Evolutionary conservation across 2,113 vertebrate species (phyloP), one percentile per base, ranked within the genome.

Genomic region (Recurvirostra avosetta): DNA sequence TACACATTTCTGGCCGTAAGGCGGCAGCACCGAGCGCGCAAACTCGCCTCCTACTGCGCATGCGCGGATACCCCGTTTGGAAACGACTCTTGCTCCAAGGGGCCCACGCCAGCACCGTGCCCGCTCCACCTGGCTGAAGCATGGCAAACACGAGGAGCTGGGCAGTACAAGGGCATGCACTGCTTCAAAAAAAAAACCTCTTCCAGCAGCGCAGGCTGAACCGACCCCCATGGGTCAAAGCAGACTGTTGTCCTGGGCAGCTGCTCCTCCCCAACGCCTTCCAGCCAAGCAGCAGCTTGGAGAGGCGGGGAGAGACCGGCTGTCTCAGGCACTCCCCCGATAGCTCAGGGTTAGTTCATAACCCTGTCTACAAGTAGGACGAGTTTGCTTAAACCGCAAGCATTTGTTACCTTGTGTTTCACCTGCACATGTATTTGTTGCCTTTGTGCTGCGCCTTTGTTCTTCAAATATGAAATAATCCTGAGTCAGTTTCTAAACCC

Each of bases 181-280:
- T 15, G 21, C 21, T 18, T 41, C 20, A 40, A 30, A 23, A 53
- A 40, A 17, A 40, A 40, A 15, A 8, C 36, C n/a, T 62, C n/a
- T 26, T 19, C n/a, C 79, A 59, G 12, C 18, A 11, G 41, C 5
- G 0, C 41, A 12, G 55, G 25, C n/a, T 25, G 12, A 23, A 18
- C 19, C 2, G 34, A 15, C 9, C 2, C 9, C 59, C 2, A 1
- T 4, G 0, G 0, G 36, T 16, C 49, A 9, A 2, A 43, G 23
- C 6, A 0, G 14, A 6, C 17, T 4, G 5, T 6, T 5, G 8
- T 29, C 32, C 36, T 3, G 11, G 8, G 30, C 47, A 12, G 59
- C 47, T 9, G 59, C 47, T 27, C 30, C 11, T 15, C 58, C 6
- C n/a, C 2, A 6, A 1, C 1, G 0, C 25, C 80, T 22, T 26